Base-by-base conservation (phyloP, 2,888 invertebrate genomes). In the Lamellibrachia columna region DNA sequence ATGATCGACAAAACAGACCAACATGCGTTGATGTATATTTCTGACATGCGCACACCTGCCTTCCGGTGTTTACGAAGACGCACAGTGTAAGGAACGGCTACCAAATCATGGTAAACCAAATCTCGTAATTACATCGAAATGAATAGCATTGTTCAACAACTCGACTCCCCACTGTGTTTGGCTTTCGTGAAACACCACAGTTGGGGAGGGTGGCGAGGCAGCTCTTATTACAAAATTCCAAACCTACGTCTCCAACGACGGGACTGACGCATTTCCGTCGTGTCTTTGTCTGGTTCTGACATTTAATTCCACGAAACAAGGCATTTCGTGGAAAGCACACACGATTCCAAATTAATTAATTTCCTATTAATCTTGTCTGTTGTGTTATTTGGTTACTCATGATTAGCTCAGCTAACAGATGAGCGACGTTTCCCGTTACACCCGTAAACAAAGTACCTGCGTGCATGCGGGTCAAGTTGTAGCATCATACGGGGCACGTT, bases 321-420 rank as follows among this genome's bases (percentile, higher is more conserved):
- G 75, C 75, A 15, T 75, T 75, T 22, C 22, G 75, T n/a, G 15
- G 22, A 22, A 22, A 22, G 75, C 22, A 22, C 22, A 75, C 75
- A 22, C 75, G 75, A 15, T 22, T 75, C 75, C 75, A 6, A n/a
- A 15, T 15, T 75, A 75, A 75, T 75, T 75, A 75, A 22, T 22
- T 75, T 75, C 75, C 75, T 75, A n/a, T 75, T 75, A 75, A 75
- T 75, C 75, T 75, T 75, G 75, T n/a, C 75, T 75, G n/a, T 40
- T 40, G 15, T 15, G n/a, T 75, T 75, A 6, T 75, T 75, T 22
- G 22, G n/a, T n/a, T 75, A 75, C 6, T n/a, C n/a, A 22, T 22
- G n/a, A 4, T 11, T 75, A 0, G n/a, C n/a, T 75, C 9, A 22
- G 22, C 75, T 75, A 22, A n/a, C 75, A 15, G 22, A 3, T 75